phyloP scores from a whole-genome alignment of 2,888 invertebrate species.

The Drosophila diplacantha region DNA sequence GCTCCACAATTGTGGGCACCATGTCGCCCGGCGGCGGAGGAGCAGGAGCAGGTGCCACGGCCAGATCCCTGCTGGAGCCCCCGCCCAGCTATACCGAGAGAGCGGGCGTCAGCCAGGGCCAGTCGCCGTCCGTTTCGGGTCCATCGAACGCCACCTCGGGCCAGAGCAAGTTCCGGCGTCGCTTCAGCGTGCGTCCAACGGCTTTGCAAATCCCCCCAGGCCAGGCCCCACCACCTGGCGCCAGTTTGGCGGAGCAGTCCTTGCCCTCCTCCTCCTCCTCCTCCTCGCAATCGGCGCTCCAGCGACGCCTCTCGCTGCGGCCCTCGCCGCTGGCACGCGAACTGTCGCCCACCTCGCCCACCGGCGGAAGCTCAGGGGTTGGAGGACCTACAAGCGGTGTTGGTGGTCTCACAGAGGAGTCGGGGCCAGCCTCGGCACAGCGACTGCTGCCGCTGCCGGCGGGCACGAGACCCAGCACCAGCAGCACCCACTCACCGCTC shows the following conservation, averaged over 20 bases:
- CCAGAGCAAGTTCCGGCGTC: constrained; percentile 74
- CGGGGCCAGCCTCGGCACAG: constrained; percentile 46
- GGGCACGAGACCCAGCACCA: constrained; percentile 62
- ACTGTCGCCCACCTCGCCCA: constrained; percentile 50
- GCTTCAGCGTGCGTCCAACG: constrained; percentile 76
- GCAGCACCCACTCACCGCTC: constrained; percentile 76
- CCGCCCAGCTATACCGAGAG: constrained; percentile 75
- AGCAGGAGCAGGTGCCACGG: constrained; percentile 3
- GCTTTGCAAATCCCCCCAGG: constrained; percentile 76
- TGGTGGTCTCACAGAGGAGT: constrained; percentile 23
- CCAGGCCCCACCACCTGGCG: constrained; percentile 74
- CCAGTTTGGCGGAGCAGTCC: constrained; percentile 49
- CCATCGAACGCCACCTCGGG: constrained; percentile 9
- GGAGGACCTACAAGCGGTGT: neutral
- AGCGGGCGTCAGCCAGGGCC: constrained; percentile 5
- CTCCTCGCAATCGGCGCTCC: constrained; percentile 70
- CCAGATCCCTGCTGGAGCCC: constrained; percentile 67
- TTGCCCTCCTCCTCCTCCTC: neutral
- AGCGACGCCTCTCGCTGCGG: constrained; percentile 75
- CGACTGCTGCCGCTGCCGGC: constrained; percentile 58
- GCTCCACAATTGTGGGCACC: constrained; percentile 75
- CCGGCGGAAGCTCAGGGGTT: constrained; percentile 11
- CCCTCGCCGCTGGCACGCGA: constrained; percentile 76
- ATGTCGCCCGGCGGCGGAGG: constrained; percentile 65
- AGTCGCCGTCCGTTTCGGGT: neutral